phyloP scores from a whole-genome alignment of 2,888 invertebrate genomes.

The Patella ulyssiponensis region DNA sequence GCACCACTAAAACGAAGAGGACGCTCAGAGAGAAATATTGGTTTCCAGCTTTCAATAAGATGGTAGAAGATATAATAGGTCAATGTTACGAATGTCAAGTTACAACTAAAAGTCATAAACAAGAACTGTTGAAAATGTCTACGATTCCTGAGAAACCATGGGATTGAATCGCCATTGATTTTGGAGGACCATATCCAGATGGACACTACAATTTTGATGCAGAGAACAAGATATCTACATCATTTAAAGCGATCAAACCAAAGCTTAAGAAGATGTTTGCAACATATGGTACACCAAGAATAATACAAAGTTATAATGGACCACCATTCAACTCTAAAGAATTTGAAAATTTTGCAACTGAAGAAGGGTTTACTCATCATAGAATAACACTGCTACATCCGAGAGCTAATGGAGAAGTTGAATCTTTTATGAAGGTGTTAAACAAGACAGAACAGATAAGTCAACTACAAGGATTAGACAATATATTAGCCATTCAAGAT shows the following conservation, averaged over 20 bases:
- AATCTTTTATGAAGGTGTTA: conserved; percentile 33
- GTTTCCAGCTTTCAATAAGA: conserved; percentile 14
- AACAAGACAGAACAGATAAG: conserved; percentile 32
- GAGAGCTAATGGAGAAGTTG: conserved; percentile 36
- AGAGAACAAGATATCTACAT: conserved; percentile 26
- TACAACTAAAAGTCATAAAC: neutral
- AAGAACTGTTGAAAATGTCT: neutral
- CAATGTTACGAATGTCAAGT: conserved; percentile 21
- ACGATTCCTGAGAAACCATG: neutral
- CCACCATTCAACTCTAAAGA: conserved; percentile 34
- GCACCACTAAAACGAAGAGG: conserved; percentile 19
- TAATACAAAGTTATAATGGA: conserved; percentile 30
- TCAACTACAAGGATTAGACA: conserved; percentile 16
- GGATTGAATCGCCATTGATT: neutral
- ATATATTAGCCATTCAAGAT: conserved; percentile 26
- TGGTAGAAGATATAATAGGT: conserved; percentile 14
- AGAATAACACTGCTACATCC: conserved; percentile 31
- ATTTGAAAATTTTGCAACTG: conserved; percentile 28
- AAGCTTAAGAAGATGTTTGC: conserved; percentile 29
- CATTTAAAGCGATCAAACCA: conserved; percentile 17
- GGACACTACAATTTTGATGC: neutral
- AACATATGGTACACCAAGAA: conserved; percentile 29
- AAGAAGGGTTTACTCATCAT: conserved; percentile 36
- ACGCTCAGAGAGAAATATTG: conserved; percentile 21
- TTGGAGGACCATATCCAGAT: neutral